Evolutionary conservation across 2,888 invertebrate genomes (phyloP), one percentile per base, ranked within the genome.

Genomic region (Dasysyrphus tricinctus): DNA sequence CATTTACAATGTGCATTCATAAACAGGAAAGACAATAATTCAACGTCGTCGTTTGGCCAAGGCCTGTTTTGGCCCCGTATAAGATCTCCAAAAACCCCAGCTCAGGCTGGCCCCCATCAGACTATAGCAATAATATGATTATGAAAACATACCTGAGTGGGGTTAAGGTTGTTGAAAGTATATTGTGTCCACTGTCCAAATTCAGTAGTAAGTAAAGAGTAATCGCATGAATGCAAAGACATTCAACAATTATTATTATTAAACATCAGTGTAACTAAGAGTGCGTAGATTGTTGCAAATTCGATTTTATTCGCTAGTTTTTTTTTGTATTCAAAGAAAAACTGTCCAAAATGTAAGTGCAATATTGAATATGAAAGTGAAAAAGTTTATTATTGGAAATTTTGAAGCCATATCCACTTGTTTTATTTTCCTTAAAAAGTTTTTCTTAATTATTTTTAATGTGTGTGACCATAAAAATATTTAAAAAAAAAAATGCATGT

Each of bases 121-220:
- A 14, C 56, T 11, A 34, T 19, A 42, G 34, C 14, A n/a, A 44
- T 39, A 56, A 61, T 61, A 42, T 39, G 37, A 14, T 69, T 69
- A 69, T 69, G 72, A 80, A 74, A 70, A 37, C 61, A 42, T 74
- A 59, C 75, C 54, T 75, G 51, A 86, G 86, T 86, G 86, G 86
- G 82, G 86, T 86, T 74, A 82, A 86, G 82, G 78, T 82, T 82
- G 78, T 67, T 74, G 29, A 78, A 63, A 79, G 78, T 75, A 54
- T 51, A 39, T 82, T 81, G 69, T 57, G 42, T 42, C 42, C 14
- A 44, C 42, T 75, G 85, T 72, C 76, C 76, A 61, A 61, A 42
- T 42, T 61, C 61, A 77, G 77, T 69, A 37, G 74, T 67, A 54
- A 56, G 79, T 44, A 57, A 81, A 75, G 67, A 49, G 70, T 59